Percentiles rank a stretch among this genome's conserved stretches.
Evolutionary conservation across 1,140 invertebrate genomes (phyloP).

Genomic region (Hormaphis cornu): DNA sequence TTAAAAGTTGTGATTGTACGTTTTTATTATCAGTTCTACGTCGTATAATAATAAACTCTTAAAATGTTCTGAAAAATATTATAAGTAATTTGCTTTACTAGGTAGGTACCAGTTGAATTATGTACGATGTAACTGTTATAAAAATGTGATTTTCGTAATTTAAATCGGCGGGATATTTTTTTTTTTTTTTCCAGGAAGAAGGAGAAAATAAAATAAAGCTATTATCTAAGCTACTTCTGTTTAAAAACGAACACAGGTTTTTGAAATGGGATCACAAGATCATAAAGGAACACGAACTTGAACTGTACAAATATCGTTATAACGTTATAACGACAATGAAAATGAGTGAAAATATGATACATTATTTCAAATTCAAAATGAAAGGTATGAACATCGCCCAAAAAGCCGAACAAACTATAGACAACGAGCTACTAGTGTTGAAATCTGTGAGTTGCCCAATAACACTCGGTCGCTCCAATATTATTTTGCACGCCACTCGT

Average conservation of each 20-base stretch:
- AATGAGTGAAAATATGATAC: background rate
- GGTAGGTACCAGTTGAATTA: too few relatives aligned
- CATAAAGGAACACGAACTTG: background rate
- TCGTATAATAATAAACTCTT: too few relatives aligned
- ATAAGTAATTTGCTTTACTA: too few relatives aligned
- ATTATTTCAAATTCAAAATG: background rate
- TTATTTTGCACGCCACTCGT: too few relatives aligned
- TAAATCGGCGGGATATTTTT: background rate
- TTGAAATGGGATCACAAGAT: background rate
- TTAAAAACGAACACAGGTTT: background rate
- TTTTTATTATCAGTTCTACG: too few relatives aligned
- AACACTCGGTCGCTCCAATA: background rate
- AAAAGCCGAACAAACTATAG: background rate
- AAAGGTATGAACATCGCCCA: slow-evolving; percentile 14
- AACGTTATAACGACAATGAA: slow-evolving; percentile 10
- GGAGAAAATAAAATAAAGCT: background rate
- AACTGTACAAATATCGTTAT: slow-evolving; percentile 4
- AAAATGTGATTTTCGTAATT: too few relatives aligned
- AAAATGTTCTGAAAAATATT: too few relatives aligned
- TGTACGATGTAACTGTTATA: too few relatives aligned
- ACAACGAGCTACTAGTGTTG: background rate
- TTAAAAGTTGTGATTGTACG: too few relatives aligned
- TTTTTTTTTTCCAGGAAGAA: slow-evolving; percentile 11
- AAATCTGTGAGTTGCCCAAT: slow-evolving; percentile 1
- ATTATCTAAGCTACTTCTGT: slow-evolving; percentile 2